Evolutionary conservation across 1,140 invertebrate genomes (phyloP).

Genomic region (Cephus cinctus): DNA sequence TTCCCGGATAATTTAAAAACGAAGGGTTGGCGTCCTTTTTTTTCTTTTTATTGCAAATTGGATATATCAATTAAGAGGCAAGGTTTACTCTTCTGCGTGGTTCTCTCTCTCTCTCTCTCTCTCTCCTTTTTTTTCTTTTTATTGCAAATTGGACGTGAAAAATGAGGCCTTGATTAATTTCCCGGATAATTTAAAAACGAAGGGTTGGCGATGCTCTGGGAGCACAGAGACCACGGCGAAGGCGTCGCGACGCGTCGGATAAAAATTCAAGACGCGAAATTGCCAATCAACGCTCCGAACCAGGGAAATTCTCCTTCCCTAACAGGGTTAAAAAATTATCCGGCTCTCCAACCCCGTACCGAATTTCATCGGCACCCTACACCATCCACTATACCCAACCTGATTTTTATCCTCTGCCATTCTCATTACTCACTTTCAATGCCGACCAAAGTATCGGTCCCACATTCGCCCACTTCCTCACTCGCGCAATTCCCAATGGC

Average conservation of each 20-base stretch:
- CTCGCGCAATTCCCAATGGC: too few species aligned
- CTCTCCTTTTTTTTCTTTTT: conserved; percentile 40
- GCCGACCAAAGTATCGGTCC: too few species aligned
- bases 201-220: conserved; percentile 44
- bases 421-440: too few species aligned
- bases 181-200: conserved; percentile 58
- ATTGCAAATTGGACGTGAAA: conserved; percentile 60
- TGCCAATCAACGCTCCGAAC: conserved; percentile 53
- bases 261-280: conserved; percentile 59
- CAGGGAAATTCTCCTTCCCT: too few species aligned
- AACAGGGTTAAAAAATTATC: conserved; percentile 57
- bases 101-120: conserved; percentile 20
- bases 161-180: conserved; percentile 60
- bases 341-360: conserved; percentile 35
- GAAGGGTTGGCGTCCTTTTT: conserved; percentile 47
- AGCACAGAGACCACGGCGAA: conserved; percentile 13
- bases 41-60: conserved; percentile 53
- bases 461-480: too few species aligned
- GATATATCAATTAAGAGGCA: conserved; percentile 56
- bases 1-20: conserved; percentile 58
- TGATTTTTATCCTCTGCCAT: too few species aligned
- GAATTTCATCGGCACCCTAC: conserved; percentile 51
- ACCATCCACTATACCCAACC: too few species aligned
- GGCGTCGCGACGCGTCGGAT: conserved; percentile 35
- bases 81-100: conserved; percentile 11